Conservation (phyloP, 2,797 vertebrate genomes). For the Australoheros facetus region DNA sequence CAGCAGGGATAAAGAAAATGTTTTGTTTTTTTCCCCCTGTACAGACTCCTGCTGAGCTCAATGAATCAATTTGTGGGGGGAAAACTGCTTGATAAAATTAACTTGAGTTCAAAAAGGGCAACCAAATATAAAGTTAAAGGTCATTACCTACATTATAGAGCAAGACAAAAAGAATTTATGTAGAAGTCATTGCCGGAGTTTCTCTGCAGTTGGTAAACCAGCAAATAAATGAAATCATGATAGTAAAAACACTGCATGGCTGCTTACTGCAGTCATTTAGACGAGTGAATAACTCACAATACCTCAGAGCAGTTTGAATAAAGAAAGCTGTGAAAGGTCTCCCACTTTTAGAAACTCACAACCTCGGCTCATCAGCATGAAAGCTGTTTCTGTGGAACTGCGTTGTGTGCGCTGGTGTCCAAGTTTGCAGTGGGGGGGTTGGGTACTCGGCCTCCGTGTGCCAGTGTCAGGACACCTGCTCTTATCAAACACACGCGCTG, state of each 20-base stretch:
- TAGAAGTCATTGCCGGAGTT: slow-evolving; percentile 18
- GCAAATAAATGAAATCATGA: background rate
- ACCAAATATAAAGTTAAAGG: slow-evolving; percentile 52
- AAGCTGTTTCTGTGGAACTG: slow-evolving; percentile 19
- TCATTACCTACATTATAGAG: slow-evolving; percentile 17
- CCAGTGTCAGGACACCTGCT: slow-evolving; percentile 64
- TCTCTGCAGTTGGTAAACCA: slow-evolving; percentile 17
- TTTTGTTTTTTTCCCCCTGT: slow-evolving; percentile 34
- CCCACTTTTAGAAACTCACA: slow-evolving; percentile 13
- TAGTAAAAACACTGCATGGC: background rate
- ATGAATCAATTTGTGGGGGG: slow-evolving; percentile 64
- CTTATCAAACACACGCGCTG: slow-evolving; percentile 24
- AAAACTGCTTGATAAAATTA: slow-evolving; percentile 38
- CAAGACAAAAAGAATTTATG: slow-evolving; percentile 4
- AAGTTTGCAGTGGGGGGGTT: slow-evolving; percentile 17
- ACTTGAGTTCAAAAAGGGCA: slow-evolving; percentile 53
- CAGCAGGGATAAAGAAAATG: slow-evolving; percentile 71
- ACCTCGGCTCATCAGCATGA: slow-evolving; percentile 37
- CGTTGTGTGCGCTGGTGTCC: slow-evolving; percentile 20
- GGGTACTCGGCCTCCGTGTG: slow-evolving; percentile 36
- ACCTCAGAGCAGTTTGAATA: background rate
- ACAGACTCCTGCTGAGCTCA: slow-evolving; percentile 53
- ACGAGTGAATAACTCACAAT: background rate
- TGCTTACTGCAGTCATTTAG: background rate
- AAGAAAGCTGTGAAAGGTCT: slow-evolving; percentile 23